These are phyloP conservation scores for Prietella phreatophila DNA, from an alignment of 2,113 vertebrate species.

Conservation along the genomic window DNA sequence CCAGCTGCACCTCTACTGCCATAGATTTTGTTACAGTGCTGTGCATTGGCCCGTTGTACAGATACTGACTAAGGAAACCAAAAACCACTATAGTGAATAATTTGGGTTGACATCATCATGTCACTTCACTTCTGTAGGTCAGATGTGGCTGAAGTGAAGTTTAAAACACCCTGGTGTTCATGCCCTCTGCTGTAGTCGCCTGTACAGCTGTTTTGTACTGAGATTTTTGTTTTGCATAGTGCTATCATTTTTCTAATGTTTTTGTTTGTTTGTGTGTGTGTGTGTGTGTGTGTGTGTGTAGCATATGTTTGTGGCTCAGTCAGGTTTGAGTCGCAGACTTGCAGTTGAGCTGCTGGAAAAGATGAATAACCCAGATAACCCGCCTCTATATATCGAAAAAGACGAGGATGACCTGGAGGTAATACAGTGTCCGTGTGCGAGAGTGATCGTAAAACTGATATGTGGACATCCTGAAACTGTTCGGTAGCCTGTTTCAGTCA, in stretches of 20 bases:
- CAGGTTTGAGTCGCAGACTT: conserved; percentile 82
- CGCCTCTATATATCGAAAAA: conserved; percentile 80
- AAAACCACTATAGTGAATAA: neutral
- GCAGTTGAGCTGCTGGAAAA: conserved; percentile 92
- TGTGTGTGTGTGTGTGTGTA: conserved; percentile 56
- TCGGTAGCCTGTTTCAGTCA: conserved; percentile 43
- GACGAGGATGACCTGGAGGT: conserved; percentile 97
- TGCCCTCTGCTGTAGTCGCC: neutral
- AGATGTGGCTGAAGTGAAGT: neutral
- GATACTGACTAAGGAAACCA: neutral
- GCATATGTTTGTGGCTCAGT: conserved; percentile 86
- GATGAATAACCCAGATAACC: conserved; percentile 93
- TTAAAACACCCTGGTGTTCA: neutral
- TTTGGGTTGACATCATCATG: neutral
- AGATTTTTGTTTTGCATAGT: neutral
- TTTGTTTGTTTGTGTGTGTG: neutral
- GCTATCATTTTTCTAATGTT: neutral
- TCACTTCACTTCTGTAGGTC: neutral
- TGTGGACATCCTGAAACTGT: neutral
- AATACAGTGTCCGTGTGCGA: conserved; percentile 20
- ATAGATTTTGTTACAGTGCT: neutral
- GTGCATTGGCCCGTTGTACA: neutral
- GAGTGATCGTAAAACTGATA: neutral
- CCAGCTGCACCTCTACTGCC: neutral
- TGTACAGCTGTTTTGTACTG: neutral